Conservation (phyloP, 2,113 vertebrate genomes). For the Etheostoma spectabile region DNA sequence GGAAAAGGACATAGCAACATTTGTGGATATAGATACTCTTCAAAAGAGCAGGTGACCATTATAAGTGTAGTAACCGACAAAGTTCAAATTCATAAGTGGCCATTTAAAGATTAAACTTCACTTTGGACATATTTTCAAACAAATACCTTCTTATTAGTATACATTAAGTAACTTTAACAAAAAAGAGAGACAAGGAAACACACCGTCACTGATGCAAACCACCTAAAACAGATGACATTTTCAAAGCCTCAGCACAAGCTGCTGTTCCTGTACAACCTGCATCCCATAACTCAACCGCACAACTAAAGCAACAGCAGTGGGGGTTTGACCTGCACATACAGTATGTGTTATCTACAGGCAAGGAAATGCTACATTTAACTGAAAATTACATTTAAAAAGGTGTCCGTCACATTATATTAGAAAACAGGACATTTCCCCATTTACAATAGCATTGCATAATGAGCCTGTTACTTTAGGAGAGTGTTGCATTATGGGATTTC, state of each 20-base stretch:
- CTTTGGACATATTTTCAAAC: too few relatives aligned
- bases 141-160: not conserved
- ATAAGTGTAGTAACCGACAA: not conserved
- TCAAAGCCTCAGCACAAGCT: not conserved
- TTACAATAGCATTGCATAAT: not conserved
- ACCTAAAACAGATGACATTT: not conserved
- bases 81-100: not conserved
- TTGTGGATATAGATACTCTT: too few relatives aligned
- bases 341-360: not conserved
- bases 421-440: not conserved
- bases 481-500: not conserved
- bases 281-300: too few relatives aligned
- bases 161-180: not conserved
- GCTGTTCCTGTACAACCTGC: not conserved
- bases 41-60: too few relatives aligned
- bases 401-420: not conserved
- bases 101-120: too few relatives aligned
- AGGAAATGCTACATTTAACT: not conserved
- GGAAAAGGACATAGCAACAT: too few relatives aligned
- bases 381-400: too few relatives aligned
- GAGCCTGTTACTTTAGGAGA: not conserved
- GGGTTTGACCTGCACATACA: not conserved
- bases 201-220: not conserved
- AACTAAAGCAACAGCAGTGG: too few relatives aligned
- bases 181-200: not conserved